Conservation (phyloP, 2,113 vertebrate species). For the Ellobius talpinus region DNA sequence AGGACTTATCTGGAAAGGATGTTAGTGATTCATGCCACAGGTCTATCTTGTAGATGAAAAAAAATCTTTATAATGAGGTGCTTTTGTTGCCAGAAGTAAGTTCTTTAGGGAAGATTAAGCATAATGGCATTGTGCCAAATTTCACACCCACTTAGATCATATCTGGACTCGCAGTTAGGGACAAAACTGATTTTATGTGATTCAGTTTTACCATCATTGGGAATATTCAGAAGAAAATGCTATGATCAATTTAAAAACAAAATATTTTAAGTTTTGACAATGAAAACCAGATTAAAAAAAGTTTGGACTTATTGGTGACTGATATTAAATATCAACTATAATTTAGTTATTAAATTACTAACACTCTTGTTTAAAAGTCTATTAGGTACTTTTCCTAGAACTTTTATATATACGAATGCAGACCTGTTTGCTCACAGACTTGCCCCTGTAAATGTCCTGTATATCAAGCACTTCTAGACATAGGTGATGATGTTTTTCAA, state of each 20-base stretch:
- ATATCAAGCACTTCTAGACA: not conserved
- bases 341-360: not conserved
- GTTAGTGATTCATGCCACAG: slow-evolving; percentile 43
- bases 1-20: not conserved
- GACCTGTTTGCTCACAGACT: not conserved
- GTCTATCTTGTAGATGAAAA: slow-evolving; percentile 40
- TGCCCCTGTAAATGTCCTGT: not conserved
- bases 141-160: slow-evolving; percentile 62
- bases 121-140: slow-evolving; percentile 42
- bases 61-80: slow-evolving; percentile 37
- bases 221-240: slow-evolving; percentile 62
- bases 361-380: not conserved
- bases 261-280: slow-evolving; percentile 9
- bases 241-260: slow-evolving; percentile 28
- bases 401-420: not conserved
- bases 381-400: not conserved
- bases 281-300: not conserved
- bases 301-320: not conserved
- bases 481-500: slow-evolving; percentile 13
- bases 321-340: not conserved
- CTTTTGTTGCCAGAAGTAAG: slow-evolving; percentile 31
- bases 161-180: slow-evolving; percentile 55
- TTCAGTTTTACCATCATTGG: slow-evolving; percentile 48
- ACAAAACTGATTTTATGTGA: slow-evolving; percentile 63
- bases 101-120: slow-evolving; percentile 19